Evolutionary conservation across 2,113 vertebrate species (phyloP), one percentile per base, ranked within the genome.

Genomic region (Prionailurus bengalensis): DNA sequence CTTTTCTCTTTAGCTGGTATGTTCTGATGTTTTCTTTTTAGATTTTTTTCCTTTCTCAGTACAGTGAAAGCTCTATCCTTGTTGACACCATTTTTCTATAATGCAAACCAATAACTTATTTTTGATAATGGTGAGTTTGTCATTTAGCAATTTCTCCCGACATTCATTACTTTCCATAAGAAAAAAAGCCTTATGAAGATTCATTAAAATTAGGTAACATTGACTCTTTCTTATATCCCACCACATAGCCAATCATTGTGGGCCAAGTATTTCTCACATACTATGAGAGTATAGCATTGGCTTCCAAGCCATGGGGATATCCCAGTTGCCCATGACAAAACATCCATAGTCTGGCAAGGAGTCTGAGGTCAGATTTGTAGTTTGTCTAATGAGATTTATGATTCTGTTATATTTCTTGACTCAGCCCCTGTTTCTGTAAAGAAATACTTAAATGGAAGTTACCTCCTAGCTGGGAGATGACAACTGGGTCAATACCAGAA

Each of bases 71-170:
- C 5, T 61, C 29, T 36, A 14, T 53, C 91, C 51, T 85, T 93
- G 7, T 58, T 96, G 63, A 70, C 16, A 92, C 4, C 36, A 63
- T 63, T 92, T 96, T 96, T 68, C 80, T 71, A 27, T 68, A 66
- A 70, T 73, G 14, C 66, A 96, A 95, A 85, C 31, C n/a, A 79
- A 14, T 82, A 66, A 85, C 86, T 79, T 89, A 33, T n/a, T 66
- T 94, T 91, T 89, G 3, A 48, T 86, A 96, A 63, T 80, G 71
- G 27, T 80, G 53, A 91, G 9, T 55, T 73, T 89, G 6, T 78
- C 51, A 78, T 79, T 78, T 89, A 68, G 70, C 12, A 21, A 48
- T 27, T 12, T 66, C 51, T 92, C 70, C 19, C 88, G 55, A 15
- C 12, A 82, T 1, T 94, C 29, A 36, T 48, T 81, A 53, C 81